Percentiles rank a stretch among this genome's conserved stretches.
phyloP scores from a whole-genome alignment of 2,113 vertebrate species.

The Cottus gobio region DNA sequence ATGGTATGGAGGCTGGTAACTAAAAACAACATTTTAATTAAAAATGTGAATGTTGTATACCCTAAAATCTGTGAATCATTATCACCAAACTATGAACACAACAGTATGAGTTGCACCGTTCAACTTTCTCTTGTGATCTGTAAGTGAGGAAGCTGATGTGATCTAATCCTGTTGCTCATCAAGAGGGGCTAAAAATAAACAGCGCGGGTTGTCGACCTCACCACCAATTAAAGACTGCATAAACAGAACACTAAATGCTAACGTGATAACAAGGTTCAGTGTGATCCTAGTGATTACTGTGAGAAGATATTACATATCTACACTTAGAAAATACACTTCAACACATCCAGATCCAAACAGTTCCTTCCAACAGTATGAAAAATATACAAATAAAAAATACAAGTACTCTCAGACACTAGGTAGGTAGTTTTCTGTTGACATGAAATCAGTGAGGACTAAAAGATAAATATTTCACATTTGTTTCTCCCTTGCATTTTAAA shows the following conservation, averaged over 20 bases:
- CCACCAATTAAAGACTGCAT: conserved; percentile 51
- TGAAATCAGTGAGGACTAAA: conserved; percentile 82
- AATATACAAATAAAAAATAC: conserved; percentile 84
- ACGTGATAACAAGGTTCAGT: conserved; percentile 63
- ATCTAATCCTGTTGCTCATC: conserved; percentile 26
- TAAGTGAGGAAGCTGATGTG: conserved; percentile 9
- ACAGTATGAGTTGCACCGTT: background rate
- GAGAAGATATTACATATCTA: conserved; percentile 77
- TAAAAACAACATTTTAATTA: background rate
- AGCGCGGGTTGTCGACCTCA: conserved; percentile 28
- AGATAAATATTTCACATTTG: conserved; percentile 86
- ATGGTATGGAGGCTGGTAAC: background rate
- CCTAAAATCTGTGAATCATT: conserved; percentile 14
- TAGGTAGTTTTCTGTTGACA: conserved; percentile 84
- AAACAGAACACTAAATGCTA: conserved; percentile 45
- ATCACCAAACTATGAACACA: conserved; percentile 4
- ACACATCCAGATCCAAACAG: conserved; percentile 71
- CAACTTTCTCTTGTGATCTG: background rate
- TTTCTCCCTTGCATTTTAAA: conserved; percentile 63
- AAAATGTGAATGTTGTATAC: conserved; percentile 7
- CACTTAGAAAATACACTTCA: conserved; percentile 78
- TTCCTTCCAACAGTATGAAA: conserved; percentile 82
- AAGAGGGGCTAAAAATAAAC: conserved; percentile 38
- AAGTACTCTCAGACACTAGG: conserved; percentile 78
- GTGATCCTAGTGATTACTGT: conserved; percentile 70